Percentiles rank a stretch among this genome's conserved stretches.
Evolutionary conservation across 1,140 invertebrate genomes (phyloP).

Genomic region (Vollenhovia emeryi): DNA sequence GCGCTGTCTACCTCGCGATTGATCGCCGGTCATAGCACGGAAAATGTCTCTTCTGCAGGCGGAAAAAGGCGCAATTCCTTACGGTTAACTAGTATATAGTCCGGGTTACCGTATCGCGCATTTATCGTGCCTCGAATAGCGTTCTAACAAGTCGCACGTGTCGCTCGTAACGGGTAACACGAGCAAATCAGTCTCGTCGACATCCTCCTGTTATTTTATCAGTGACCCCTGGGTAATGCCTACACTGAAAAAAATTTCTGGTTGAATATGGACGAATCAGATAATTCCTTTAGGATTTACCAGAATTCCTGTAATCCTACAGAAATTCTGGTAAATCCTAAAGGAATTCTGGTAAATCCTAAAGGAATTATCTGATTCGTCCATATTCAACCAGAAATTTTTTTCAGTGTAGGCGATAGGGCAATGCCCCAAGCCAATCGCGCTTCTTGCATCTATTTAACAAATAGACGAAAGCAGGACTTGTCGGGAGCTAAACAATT

Average conservation of each 20-base stretch:
- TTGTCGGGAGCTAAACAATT: not conserved
- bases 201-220: not conserved
- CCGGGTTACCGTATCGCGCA: not conserved
- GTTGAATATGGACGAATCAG: no score
- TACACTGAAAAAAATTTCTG: no score
- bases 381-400: no score
- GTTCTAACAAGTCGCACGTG: constrained; percentile 7
- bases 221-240: no score
- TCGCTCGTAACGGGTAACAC: not conserved
- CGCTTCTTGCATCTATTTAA: not conserved
- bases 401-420: no score
- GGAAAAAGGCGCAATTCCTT: constrained; percentile 24
- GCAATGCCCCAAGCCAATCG: not conserved
- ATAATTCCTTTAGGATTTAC: no score
- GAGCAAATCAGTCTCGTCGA: not conserved
- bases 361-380: no score
- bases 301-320: no score
- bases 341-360: no score
- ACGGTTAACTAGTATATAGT: constrained; percentile 19
- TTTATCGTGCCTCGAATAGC: not conserved
- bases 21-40: not conserved
- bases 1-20: not conserved
- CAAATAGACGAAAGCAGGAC: not conserved
- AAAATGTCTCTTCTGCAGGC: not conserved
- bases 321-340: no score